Base-by-base conservation (phyloP, 1,140 invertebrate genomes). In the Drosophila setifemur region DNA sequence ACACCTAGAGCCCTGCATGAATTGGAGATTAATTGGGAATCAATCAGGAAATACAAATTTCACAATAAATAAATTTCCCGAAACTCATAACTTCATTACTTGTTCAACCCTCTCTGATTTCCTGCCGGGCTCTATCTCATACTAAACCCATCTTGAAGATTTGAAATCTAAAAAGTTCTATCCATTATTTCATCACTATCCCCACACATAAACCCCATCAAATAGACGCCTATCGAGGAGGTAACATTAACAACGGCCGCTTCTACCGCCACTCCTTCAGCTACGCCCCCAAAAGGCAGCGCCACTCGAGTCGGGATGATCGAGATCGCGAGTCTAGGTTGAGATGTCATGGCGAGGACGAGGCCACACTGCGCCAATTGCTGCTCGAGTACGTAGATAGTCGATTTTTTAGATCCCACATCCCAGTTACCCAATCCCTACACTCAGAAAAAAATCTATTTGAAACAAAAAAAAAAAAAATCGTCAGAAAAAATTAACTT, bases 271-370 rank as follows among this genome's bases (percentile, higher is more conserved):
- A 89, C 76, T 90, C 90, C 55, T 89, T 90, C 53, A 90, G 90
- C 77, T 89, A 90, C 79, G 89, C 85, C 70, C 89, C 88, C 43
- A 90, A 90, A 55, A 69, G 89, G 37, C 75, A 85, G 45, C 74
- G 87, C 52, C 74, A 82, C 53, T 71, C 78, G 66, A 88, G 73
- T 57, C 85, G 77, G 60, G 73, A 90, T 76, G 89, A 90, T 87
- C 86, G 89, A 71, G 85, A 88, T 55, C 76, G 86, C 48, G 86
- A 90, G 73, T 90, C 86, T 48, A 90, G 86, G 75, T 83, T 89
- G 69, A 90, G 88, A 90, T 90, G 88, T 90, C 88, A 90, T 90
- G 89, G 88, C 74, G 90, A 90, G 70, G 90, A 90, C 79, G 90
- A 90, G 78, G 89, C 82, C 63, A 90, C 90, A 74, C 69, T 90